Base-by-base conservation (phyloP, 64 coral and sea anemone genomes). In the Anthopleura sola region DNA sequence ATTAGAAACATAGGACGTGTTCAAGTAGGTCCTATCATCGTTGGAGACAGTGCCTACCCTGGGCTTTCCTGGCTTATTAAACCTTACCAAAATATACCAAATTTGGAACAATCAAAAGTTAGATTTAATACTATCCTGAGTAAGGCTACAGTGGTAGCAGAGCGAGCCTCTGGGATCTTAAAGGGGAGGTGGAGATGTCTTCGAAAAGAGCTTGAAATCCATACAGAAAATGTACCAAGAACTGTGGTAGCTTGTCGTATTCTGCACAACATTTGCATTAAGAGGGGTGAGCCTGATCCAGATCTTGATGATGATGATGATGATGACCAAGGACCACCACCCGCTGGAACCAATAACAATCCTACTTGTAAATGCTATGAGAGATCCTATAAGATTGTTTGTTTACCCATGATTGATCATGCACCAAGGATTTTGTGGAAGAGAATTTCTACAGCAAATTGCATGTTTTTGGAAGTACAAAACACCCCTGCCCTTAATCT, bases 171-270 rank as follows among this genome's bases (percentile, higher is more conserved):
- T 88, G 87, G 76, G 11, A 66, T 37, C 20, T 56, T 74, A 5
- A 89, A 83, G 46, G 56, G 57, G 20, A 32, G 87, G 36, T 89
- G 87, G 87, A 44, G 75, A 7, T 82, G 46, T 20, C 81, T 83
- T 31, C 58, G 36, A 0, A 88, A 88, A 15, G 11, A 55, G 18
- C 31, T 88, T n/a, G 77, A 82, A 66, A 55, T 75, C 26, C 37
- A 88, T 20, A 71, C 38, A 53, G 5, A 21, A 31, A 83, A 83
- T 68, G 48, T 83, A 17, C 87, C 38, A 0, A 23, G 16, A 58
- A 75, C 87, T 10, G 62, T 82, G 21, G 5, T 89, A 1, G 28
- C 48, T n/a, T 74, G 78, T 20, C 82, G 78, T 10, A 55, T 89
- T 68, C 23, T 89, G 39, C 79, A 75, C 16, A 89, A 83, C 23